Evolutionary conservation across 1,140 invertebrate species (phyloP).

Genomic region (Nephila pilipes): DNA sequence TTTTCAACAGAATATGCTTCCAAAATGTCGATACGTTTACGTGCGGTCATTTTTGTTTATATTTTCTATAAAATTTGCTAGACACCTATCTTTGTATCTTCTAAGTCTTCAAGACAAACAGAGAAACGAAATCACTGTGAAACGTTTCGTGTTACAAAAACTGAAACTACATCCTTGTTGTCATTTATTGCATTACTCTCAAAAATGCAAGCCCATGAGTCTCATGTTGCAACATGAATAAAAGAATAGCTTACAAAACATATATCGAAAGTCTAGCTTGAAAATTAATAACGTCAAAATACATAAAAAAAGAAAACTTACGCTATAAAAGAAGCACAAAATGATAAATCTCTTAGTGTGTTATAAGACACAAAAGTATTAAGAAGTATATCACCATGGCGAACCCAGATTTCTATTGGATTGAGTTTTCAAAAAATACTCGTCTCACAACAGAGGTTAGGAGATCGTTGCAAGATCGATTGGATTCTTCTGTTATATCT

Average conservation of each 20-base stretch:
- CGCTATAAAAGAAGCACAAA: no score
- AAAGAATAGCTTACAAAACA: not conserved
- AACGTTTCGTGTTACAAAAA: not conserved
- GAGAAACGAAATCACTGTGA: not conserved
- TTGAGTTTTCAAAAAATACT: not conserved
- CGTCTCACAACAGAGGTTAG: not conserved
- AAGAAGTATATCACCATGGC: not conserved
- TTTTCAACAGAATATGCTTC: not conserved
- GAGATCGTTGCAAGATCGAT: not conserved
- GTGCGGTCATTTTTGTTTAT: slow-evolving; percentile 1
- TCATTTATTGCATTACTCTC: not conserved
- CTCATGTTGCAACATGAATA: not conserved
- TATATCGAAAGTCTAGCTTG: no score
- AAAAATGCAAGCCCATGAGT: not conserved
- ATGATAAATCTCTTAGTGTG: no score
- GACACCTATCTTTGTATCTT: not conserved
- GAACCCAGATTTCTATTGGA: not conserved
- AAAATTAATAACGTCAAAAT: not conserved
- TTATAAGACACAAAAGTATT: not conserved
- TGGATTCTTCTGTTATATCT: not conserved
- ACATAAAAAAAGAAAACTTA: not conserved
- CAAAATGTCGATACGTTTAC: not conserved
- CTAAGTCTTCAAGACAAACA: not conserved
- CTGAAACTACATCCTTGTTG: not conserved
- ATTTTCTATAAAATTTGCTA: not conserved